phyloP scores from a whole-genome alignment of 2,113 vertebrate genomes.

The Amphiprion percula region DNA sequence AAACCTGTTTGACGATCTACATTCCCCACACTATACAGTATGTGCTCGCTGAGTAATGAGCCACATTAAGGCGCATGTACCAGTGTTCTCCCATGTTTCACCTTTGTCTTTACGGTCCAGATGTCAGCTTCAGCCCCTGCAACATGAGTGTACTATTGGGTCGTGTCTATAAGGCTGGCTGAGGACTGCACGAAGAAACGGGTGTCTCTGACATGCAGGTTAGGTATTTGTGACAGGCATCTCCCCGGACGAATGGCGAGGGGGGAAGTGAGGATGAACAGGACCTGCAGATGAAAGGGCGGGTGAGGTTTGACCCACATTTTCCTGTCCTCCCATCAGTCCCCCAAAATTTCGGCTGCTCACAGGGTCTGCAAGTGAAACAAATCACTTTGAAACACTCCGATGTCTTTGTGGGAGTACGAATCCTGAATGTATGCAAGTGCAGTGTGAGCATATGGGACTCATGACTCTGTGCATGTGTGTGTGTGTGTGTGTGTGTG shows the following conservation, averaged over 20 bases:
- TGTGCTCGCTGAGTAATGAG: constrained; percentile 51
- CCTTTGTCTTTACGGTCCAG: constrained; percentile 50
- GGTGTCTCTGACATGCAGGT: constrained; percentile 68
- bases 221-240: constrained; percentile 85
- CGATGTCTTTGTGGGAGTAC: constrained; percentile 9
- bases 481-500: not conserved
- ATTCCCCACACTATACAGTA: not conserved
- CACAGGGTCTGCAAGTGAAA: constrained; percentile 37
- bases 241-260: constrained; percentile 22
- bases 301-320: constrained; percentile 53
- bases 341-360: constrained; percentile 74
- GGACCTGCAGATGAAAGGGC: constrained; percentile 82
- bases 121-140: constrained; percentile 17
- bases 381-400: constrained; percentile 3
- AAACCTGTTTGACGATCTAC: constrained; percentile 25
- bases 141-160: constrained; percentile 41
- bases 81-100: constrained; percentile 11
- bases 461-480: not conserved
- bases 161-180: constrained; percentile 39
- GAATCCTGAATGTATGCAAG: constrained; percentile 6
- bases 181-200: constrained; percentile 25
- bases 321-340: constrained; percentile 77
- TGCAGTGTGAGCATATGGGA: constrained; percentile 24
- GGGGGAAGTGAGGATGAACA: constrained; percentile 81
- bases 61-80: constrained; percentile 19